Percentiles rank a stretch among this genome's conserved stretches.
Conservation (phyloP, 2,797 vertebrate genomes). For the Lophura swinhoii region DNA sequence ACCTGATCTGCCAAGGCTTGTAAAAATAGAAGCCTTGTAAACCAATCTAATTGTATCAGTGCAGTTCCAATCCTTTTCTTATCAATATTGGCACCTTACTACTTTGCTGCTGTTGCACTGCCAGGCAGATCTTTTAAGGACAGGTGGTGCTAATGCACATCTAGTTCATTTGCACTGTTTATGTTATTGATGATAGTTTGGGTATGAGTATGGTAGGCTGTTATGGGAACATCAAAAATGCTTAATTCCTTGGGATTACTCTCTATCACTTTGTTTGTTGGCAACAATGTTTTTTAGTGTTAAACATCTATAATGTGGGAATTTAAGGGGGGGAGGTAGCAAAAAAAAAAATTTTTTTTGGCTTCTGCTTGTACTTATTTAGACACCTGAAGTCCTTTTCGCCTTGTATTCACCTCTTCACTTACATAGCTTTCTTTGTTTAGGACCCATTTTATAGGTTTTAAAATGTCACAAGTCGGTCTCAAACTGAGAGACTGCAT, state of each 20-base stretch:
- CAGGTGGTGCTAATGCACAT: background rate
- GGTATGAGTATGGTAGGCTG: background rate
- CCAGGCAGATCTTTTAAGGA: background rate
- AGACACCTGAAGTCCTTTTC: background rate
- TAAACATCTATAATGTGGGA: background rate
- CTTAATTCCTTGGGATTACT: background rate
- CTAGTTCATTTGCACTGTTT: background rate
- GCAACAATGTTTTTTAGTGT: background rate
- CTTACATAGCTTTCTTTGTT: background rate
- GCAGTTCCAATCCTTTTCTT: slow-evolving; percentile 63
- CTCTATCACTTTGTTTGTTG: background rate
- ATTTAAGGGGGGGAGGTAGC: background rate
- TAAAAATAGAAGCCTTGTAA: slow-evolving; percentile 68
- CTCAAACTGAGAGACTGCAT: background rate
- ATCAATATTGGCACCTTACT: slow-evolving; percentile 30
- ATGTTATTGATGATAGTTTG: slow-evolving; percentile 3
- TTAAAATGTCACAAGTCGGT: background rate
- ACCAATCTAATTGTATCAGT: slow-evolving; percentile 71
- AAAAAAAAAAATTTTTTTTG: background rate
- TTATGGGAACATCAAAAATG: background rate
- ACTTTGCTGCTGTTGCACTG: slow-evolving; percentile 4
- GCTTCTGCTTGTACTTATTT: background rate
- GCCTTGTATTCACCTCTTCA: background rate
- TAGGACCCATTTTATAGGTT: background rate
- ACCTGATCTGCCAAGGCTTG: slow-evolving; percentile 63